Conservation (phyloP, 2,888 invertebrate genomes). For the Nomada flava region DNA sequence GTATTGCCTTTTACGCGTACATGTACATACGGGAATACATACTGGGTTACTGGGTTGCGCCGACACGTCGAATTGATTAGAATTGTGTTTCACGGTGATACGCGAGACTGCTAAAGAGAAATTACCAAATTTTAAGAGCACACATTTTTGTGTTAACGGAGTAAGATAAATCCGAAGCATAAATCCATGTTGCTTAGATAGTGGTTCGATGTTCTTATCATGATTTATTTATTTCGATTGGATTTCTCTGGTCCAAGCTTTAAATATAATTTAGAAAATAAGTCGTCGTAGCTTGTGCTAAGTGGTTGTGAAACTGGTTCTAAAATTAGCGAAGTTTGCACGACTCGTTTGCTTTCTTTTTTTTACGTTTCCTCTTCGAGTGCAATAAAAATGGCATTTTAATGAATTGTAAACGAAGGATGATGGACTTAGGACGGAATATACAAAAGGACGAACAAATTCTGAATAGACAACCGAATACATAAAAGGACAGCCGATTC, state of each 20-base stretch:
- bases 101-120: not conserved
- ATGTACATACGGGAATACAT: conserved; percentile 13
- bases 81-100: conserved; percentile 27
- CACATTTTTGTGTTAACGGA: not conserved
- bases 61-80: conserved; percentile 25
- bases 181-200: not conserved
- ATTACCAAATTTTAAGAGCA: not conserved
- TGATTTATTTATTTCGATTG: not conserved
- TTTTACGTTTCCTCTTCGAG: not conserved
- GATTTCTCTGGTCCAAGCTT: not conserved
- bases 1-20: conserved; percentile 2
- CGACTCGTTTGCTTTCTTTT: not conserved
- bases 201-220: not conserved
- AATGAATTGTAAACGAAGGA: not conserved
- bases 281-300: not conserved
- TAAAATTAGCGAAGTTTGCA: not conserved
- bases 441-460: too few species aligned
- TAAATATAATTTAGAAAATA: conserved; percentile 3
- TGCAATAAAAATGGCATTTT: not conserved
- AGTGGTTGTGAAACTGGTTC: not conserved
- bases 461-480: too few species aligned
- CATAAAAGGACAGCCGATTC: too few species aligned
- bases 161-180: not conserved
- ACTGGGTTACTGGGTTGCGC: conserved; percentile 31
- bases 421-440: too few species aligned